These are phyloP conservation scores for Balaeniceps rex DNA, from an alignment of 2,113 vertebrate genomes.

Conservation along the genomic window DNA sequence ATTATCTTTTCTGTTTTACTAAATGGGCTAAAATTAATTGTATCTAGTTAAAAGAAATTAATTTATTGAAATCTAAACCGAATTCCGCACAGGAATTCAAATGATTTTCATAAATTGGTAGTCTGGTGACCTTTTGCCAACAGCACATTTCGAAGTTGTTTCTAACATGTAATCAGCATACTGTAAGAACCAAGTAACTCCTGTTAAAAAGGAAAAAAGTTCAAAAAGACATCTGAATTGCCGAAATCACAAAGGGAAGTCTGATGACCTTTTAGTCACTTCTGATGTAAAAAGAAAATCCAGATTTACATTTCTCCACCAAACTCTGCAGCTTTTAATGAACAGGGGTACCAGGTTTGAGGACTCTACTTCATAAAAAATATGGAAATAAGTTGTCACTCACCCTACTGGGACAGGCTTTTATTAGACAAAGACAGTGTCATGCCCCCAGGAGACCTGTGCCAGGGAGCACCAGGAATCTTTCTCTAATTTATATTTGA, in stretches of 20 bases:
- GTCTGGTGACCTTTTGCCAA: neutral
- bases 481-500: slow-evolving; percentile 25
- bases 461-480: neutral
- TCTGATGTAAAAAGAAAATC: neutral
- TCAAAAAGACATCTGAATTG: neutral
- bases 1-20: neutral
- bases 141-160: neutral
- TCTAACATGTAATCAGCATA: neutral
- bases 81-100: neutral
- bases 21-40: neutral
- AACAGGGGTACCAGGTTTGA: neutral
- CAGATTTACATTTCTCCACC: neutral
- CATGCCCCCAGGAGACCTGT: neutral
- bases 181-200: neutral
- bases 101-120: neutral
- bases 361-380: neutral
- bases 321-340: neutral
- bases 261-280: neutral
- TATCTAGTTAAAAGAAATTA: neutral
- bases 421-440: neutral
- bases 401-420: neutral
- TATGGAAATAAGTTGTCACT: slow-evolving; percentile 5
- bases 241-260: neutral
- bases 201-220: neutral
- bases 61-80: neutral